These are phyloP conservation scores for Castor canadensis DNA, from an alignment of 2,113 vertebrate species.

Conservation along the genomic window DNA sequence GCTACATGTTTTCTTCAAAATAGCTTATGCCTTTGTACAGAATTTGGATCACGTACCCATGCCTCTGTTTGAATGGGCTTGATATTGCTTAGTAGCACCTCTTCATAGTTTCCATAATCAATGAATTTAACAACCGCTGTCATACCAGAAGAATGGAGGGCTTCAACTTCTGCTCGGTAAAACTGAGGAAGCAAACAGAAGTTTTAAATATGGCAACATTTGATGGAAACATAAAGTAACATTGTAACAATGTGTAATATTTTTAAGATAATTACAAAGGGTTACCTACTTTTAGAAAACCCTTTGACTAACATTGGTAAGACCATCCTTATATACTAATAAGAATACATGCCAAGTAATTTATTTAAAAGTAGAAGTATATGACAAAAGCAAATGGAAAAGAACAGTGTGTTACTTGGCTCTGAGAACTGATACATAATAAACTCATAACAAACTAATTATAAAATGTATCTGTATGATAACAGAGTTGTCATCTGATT, in stretches of 20 bases:
- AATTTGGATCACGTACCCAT: constrained; percentile 91
- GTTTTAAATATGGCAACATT: constrained; percentile 34
- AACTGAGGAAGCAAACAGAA: constrained; percentile 87
- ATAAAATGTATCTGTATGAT: not conserved
- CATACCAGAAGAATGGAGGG: constrained; percentile 96
- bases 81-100: constrained; percentile 97
- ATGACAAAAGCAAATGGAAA: constrained; percentile 10
- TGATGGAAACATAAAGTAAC: not conserved
- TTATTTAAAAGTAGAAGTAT: constrained; percentile 34
- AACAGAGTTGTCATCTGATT: not conserved
- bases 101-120: constrained; percentile 99
- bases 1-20: constrained; percentile 77
- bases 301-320: not conserved
- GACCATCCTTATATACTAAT: not conserved
- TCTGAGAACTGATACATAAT: not conserved
- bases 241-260: not conserved
- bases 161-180: constrained; percentile 96
- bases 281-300: not conserved
- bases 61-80: constrained; percentile 85
- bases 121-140: constrained; percentile 98
- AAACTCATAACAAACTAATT: not conserved
- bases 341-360: not conserved
- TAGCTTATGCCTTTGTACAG: constrained; percentile 80
- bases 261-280: constrained; percentile 33
- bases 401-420: not conserved